phyloP scores from a whole-genome alignment of 2,113 vertebrate species.

The Callipepla californica region DNA sequence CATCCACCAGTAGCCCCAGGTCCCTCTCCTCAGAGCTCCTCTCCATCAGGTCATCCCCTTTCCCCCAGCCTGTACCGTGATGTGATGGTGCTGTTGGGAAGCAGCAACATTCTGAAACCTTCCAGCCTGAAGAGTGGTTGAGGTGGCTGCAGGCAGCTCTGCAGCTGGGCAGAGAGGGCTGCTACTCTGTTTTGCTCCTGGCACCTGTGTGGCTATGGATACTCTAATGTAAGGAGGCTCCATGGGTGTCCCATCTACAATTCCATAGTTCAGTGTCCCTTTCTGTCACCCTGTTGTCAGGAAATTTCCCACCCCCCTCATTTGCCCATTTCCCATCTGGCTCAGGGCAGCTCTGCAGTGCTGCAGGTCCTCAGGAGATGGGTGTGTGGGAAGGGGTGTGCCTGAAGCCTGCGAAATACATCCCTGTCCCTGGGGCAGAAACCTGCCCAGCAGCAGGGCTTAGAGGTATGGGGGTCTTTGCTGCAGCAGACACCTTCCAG shows the following conservation, averaged over 20 bases:
- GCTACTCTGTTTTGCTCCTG: background rate
- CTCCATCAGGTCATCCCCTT: too few species aligned
- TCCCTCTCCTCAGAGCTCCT: too few species aligned
- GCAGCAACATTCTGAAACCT: background rate
- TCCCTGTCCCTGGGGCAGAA: background rate
- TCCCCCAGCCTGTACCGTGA: too few species aligned
- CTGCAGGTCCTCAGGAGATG: background rate
- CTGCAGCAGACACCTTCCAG: background rate
- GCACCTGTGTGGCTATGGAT: accelerated
- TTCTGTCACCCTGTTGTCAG: background rate
- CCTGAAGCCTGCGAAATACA: background rate
- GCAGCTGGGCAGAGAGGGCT: background rate
- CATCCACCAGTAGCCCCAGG: too few species aligned
- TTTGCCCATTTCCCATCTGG: background rate
- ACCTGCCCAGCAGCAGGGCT: background rate
- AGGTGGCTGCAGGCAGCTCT: background rate
- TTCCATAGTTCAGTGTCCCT: background rate
- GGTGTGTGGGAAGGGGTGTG: background rate
- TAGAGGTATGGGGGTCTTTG: background rate
- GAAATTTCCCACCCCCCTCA: background rate
- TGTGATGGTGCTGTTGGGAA: background rate
- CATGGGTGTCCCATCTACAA: background rate
- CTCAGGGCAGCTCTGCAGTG: background rate
- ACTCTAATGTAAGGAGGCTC: background rate
- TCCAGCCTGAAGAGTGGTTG: background rate